Conservation (phyloP, 2,888 invertebrate species). For the Ischnus inquisitorius region DNA sequence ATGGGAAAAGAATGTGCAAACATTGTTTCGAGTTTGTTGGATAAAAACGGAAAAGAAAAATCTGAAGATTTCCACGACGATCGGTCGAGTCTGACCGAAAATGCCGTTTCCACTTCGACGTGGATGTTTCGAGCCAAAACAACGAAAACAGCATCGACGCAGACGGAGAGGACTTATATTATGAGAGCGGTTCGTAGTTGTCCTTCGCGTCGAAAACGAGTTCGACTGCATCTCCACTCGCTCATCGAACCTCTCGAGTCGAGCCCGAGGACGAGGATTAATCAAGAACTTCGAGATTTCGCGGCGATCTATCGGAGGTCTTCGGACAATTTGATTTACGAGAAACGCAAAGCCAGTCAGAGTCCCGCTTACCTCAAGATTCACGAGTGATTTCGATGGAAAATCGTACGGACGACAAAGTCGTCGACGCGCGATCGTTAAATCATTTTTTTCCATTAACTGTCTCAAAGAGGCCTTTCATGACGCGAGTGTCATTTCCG, state of each 20-base stretch:
- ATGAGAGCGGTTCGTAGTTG: conserved; percentile 70
- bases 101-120: neutral
- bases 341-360: conserved; percentile 71
- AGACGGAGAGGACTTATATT: conserved; percentile 70
- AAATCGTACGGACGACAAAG: conserved; percentile 30
- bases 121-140: neutral
- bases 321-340: conserved; percentile 75
- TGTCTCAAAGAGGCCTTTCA: too few species aligned
- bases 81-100: neutral
- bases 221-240: conserved; percentile 24
- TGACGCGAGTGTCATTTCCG: too few species aligned
- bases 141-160: conserved; percentile 59
- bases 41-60: neutral
- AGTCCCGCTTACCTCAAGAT: conserved; percentile 70
- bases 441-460: neutral
- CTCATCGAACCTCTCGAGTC: neutral
- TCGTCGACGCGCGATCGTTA: neutral
- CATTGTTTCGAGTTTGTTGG: neutral
- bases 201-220: conserved; percentile 51
- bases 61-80: neutral
- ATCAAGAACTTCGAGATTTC: conserved; percentile 23
- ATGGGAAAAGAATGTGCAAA: too few species aligned
- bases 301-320: conserved; percentile 70
- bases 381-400: conserved; percentile 71
- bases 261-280: conserved; percentile 11